Conservation (phyloP, 1,140 invertebrate species). For the Daktulosphaira vitifoliae region DNA sequence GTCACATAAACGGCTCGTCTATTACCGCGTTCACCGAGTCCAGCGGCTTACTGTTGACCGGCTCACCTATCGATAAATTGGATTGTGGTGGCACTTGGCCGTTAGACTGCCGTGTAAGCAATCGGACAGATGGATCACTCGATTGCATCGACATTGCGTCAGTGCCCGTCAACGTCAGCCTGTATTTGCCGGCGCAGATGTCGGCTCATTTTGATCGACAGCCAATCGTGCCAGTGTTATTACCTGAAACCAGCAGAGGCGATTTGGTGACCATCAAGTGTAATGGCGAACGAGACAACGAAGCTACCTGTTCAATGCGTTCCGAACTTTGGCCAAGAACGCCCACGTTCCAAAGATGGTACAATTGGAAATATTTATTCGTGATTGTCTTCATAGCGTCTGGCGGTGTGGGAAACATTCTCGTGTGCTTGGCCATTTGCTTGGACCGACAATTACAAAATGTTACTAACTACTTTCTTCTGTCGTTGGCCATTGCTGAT, state of each 20-base stretch:
- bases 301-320: constrained; percentile 5
- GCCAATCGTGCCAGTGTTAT: background rate
- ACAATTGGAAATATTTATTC: constrained; percentile 70
- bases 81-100: constrained; percentile 18
- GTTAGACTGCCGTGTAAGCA: constrained; percentile 5
- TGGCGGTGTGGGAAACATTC: constrained; percentile 80
- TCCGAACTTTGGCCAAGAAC: background rate
- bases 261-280: constrained; percentile 3
- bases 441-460: constrained; percentile 78
- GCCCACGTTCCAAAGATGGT: constrained; percentile 40
- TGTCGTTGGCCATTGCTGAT: constrained; percentile 87
- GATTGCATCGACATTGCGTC: background rate
- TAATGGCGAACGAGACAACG: background rate
- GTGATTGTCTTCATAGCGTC: constrained; percentile 73
- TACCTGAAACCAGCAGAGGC: constrained; percentile 4
- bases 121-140: background rate
- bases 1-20: constrained; percentile 4
- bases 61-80: background rate
- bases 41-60: constrained; percentile 5
- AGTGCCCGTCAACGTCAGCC: background rate
- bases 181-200: constrained; percentile 7
- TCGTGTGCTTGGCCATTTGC: constrained; percentile 82
- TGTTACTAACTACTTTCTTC: constrained; percentile 89
- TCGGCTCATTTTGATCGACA: constrained; percentile 12
- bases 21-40: background rate